A percentile compares a stretch with the other conserved stretches of the same genome.
These are phyloP conservation scores for Campoplex capitator DNA, from an alignment of 2,888 invertebrate species.

Conservation along the genomic window DNA sequence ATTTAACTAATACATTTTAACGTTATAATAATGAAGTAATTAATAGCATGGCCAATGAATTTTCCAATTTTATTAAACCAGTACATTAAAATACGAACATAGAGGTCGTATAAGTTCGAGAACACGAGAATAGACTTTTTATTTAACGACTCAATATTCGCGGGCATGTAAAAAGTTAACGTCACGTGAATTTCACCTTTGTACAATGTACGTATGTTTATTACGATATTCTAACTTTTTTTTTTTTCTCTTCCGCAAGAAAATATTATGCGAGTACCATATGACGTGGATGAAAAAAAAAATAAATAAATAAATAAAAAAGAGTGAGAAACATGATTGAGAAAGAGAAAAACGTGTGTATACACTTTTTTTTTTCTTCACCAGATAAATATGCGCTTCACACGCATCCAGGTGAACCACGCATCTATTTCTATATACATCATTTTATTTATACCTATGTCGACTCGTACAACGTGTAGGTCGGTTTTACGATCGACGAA, in stretches of 20 bases:
- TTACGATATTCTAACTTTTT: neutral
- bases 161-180: neutral
- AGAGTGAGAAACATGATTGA: neutral
- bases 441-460: neutral
- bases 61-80: neutral
- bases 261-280: neutral
- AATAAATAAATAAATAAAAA: slow-evolving; percentile 18
- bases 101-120: neutral
- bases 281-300: slow-evolving; percentile 12
- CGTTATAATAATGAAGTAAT: neutral
- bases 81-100: neutral
- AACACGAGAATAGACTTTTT: neutral
- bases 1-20: neutral
- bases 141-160: neutral
- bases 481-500: slow-evolving; percentile 71
- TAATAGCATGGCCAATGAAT: neutral
- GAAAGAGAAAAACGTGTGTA: slow-evolving; percentile 2
- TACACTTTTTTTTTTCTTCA: slow-evolving; percentile 8
- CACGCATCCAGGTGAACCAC: neutral
- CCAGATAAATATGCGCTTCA: slow-evolving; percentile 7
- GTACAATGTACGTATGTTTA: neutral
- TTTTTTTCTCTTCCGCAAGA: neutral
- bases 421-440: neutral
- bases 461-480: slow-evolving; percentile 19
- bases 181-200: neutral